A percentile compares a stretch with the other conserved stretches of the same genome.
Conservation (phyloP, 2,113 vertebrate genomes). For the Mormyrus iriodes region DNA sequence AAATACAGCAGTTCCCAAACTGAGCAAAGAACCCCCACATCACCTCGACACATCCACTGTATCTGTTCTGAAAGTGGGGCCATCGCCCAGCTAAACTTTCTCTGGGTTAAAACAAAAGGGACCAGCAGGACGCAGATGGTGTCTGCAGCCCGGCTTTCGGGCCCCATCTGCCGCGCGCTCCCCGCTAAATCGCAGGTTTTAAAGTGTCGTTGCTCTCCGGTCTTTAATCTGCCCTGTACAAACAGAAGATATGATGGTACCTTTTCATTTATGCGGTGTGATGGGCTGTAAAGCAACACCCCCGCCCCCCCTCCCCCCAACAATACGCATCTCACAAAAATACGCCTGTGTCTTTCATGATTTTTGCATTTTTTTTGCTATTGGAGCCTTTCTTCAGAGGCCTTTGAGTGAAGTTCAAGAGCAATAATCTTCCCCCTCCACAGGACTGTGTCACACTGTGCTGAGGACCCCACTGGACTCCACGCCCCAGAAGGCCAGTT, state of each 20-base stretch:
- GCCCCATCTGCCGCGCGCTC: background rate
- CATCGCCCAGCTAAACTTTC: background rate
- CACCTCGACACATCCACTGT: background rate
- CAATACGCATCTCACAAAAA: background rate
- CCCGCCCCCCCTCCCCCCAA: background rate
- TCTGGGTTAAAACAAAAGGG: background rate
- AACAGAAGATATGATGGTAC: background rate
- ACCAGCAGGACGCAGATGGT: background rate
- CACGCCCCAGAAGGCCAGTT: background rate
- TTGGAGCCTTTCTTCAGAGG: background rate
- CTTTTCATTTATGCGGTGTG: background rate
- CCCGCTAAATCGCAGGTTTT: background rate
- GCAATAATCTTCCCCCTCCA: background rate
- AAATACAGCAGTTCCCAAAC: background rate
- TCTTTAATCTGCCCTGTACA: background rate
- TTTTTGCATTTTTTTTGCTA: background rate
- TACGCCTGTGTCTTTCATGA: background rate
- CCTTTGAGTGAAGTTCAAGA: background rate
- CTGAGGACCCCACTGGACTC: background rate
- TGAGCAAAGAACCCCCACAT: background rate
- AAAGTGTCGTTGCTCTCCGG: background rate
- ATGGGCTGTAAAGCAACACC: background rate
- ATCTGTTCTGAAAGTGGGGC: background rate
- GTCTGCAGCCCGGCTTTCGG: background rate
- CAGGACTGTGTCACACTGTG: background rate